Conservation (phyloP, 2,888 invertebrate species). For the Hypercompe scribonia region DNA sequence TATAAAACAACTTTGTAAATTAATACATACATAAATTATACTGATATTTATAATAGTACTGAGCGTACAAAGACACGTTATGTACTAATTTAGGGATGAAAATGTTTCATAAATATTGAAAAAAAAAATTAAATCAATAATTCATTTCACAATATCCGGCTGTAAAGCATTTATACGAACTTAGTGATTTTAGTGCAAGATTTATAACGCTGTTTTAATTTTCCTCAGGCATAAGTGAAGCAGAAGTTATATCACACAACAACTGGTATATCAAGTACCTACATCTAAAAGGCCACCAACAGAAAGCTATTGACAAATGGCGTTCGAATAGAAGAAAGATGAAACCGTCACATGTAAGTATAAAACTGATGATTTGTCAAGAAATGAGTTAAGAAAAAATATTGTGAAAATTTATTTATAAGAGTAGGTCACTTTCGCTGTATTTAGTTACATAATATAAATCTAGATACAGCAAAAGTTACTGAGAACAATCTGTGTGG, state of each 20-base stretch:
- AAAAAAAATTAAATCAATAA: too few species aligned
- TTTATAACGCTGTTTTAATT: background rate
- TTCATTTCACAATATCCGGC: too few species aligned
- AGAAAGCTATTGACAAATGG: slow-evolving; percentile 75
- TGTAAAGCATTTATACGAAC: background rate
- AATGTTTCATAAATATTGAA: background rate
- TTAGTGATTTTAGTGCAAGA: background rate
- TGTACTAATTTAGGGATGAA: too few species aligned
- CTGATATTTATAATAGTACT: too few species aligned
- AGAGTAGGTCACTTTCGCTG: background rate
- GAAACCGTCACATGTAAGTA: slow-evolving; percentile 44
- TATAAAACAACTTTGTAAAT: background rate
- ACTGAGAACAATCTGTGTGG: too few species aligned
- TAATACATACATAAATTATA: too few species aligned
- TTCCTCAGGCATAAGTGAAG: slow-evolving; percentile 55
- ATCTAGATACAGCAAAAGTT: too few species aligned
- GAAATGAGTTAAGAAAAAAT: background rate
- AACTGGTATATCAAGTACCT: slow-evolving; percentile 75
- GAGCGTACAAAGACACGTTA: too few species aligned
- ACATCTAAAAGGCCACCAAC: slow-evolving; percentile 68
- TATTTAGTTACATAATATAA: too few species aligned
- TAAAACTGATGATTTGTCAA: background rate
- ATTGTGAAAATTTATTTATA: too few species aligned
- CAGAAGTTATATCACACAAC: slow-evolving; percentile 64
- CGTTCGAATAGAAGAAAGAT: slow-evolving; percentile 64